These are phyloP conservation scores for Chloroclystis v-ata DNA, from an alignment of 2,888 invertebrate species.

Conservation along the genomic window DNA sequence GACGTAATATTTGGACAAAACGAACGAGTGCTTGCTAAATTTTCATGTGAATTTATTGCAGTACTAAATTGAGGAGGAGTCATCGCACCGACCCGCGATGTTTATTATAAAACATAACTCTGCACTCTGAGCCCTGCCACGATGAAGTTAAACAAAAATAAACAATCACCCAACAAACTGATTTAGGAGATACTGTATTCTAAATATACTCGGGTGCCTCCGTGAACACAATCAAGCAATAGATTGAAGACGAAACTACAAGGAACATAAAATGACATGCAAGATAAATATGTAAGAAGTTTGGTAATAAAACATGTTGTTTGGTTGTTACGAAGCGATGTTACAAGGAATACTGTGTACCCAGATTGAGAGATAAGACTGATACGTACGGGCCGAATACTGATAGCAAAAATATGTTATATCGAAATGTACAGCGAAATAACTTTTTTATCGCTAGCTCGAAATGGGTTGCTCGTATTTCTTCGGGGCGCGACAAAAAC, in stretches of 20 bases:
- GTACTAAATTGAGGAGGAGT: conserved; percentile 50
- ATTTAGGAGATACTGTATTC: neutral
- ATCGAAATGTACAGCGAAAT: conserved; percentile 43
- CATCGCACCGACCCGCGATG: conserved; percentile 35
- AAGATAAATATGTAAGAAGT: conserved; percentile 21
- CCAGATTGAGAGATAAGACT: conserved; percentile 60
- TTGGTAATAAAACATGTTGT: conserved; percentile 45
- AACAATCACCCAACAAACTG: conserved; percentile 18
- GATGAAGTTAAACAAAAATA: conserved; percentile 14
- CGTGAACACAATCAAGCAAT: conserved; percentile 5
- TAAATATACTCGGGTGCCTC: neutral
- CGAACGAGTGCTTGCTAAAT: conserved; percentile 53
- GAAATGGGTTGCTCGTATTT: conserved; percentile 19
- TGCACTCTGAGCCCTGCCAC: conserved; percentile 5
- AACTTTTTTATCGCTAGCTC: conserved; percentile 24
- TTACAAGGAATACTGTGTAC: conserved; percentile 61
- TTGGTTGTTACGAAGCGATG: conserved; percentile 53
- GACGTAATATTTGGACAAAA: conserved; percentile 64
- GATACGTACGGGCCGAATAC: conserved; percentile 3
- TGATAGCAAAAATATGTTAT: conserved; percentile 43
- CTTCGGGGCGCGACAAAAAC: conserved; percentile 11
- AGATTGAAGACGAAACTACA: neutral
- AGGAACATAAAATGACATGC: conserved; percentile 11
- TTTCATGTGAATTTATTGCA: conserved; percentile 56
- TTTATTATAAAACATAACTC: conserved; percentile 34